A percentile compares a stretch with the other conserved stretches of the same genome.
Conservation (phyloP, 2,888 invertebrate species). For the Geophilus truncorum region DNA sequence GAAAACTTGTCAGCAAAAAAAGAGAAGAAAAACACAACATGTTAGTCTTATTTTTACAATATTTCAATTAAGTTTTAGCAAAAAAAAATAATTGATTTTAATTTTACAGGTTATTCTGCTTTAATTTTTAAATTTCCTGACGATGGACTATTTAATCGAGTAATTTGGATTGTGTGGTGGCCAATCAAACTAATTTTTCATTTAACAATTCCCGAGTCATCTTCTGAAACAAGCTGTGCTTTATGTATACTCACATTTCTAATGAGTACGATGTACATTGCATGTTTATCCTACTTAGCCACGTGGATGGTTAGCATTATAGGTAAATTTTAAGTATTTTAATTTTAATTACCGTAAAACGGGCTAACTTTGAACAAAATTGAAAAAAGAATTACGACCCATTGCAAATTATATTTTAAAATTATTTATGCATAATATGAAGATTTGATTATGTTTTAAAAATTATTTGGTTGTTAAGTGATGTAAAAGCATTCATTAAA, state of each 20-base stretch:
- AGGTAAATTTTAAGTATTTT: slow-evolving; percentile 5
- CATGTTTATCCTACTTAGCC: not conserved
- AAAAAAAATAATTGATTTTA: not conserved
- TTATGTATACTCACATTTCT: not conserved
- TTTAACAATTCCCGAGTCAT: slow-evolving; percentile 10
- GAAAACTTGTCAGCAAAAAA: not conserved
- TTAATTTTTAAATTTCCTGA: not conserved
- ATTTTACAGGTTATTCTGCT: not conserved
- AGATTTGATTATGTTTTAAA: no score
- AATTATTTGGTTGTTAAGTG: no score
- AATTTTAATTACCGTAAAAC: no score
- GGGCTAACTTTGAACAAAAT: no score
- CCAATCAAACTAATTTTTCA: not conserved
- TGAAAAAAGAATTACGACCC: no score
- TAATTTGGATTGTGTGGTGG: slow-evolving; percentile 28
- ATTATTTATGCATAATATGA: no score
- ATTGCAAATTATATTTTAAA: no score
- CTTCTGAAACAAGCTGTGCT: not conserved
- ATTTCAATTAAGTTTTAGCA: no score
- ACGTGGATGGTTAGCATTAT: slow-evolving; percentile 29
- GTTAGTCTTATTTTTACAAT: not conserved
- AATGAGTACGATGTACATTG: slow-evolving; percentile 25
- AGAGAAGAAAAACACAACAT: not conserved
- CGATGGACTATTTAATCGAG: not conserved
- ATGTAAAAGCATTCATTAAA: no score